Percentiles rank a stretch among this genome's conserved stretches.
These are phyloP conservation scores for Neomonachus schauinslandi DNA, from an alignment of 2,113 vertebrate species.

Conservation along the genomic window DNA sequence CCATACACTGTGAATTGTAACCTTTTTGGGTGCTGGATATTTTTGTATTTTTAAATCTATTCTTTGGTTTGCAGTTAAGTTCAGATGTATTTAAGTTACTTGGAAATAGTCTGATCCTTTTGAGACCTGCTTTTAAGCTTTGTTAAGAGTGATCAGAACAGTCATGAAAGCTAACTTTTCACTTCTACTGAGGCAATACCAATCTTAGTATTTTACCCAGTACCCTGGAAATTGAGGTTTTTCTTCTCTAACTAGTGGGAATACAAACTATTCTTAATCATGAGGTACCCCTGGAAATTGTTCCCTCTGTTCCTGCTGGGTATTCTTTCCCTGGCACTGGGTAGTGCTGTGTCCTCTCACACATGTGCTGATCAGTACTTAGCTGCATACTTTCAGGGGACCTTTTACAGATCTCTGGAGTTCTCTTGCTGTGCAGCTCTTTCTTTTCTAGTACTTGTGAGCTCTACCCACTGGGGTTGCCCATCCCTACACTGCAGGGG, in stretches of 20 bases:
- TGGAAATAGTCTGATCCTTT: neutral
- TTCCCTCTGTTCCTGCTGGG: neutral
- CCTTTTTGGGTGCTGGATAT: neutral
- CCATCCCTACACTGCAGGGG: neutral
- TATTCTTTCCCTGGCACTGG: neutral
- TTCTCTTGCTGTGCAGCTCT: neutral
- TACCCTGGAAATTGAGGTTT: neutral
- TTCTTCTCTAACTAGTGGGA: neutral
- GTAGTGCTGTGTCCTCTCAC: neutral
- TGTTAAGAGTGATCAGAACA: neutral
- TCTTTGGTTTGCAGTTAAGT: neutral
- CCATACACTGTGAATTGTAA: neutral
- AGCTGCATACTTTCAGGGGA: neutral
- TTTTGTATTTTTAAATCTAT: neutral
- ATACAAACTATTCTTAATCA: neutral
- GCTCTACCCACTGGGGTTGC: neutral
- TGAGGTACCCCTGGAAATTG: neutral
- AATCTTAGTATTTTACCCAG: neutral
- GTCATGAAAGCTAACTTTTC: neutral
- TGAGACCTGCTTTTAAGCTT: neutral
- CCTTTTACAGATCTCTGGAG: neutral
- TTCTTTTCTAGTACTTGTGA: neutral
- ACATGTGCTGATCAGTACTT: fast-evolving
- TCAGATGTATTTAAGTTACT: neutral
- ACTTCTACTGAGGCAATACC: neutral